Conservation (phyloP, 2,797 vertebrate genomes). For the Lepus oiostolus region DNA sequence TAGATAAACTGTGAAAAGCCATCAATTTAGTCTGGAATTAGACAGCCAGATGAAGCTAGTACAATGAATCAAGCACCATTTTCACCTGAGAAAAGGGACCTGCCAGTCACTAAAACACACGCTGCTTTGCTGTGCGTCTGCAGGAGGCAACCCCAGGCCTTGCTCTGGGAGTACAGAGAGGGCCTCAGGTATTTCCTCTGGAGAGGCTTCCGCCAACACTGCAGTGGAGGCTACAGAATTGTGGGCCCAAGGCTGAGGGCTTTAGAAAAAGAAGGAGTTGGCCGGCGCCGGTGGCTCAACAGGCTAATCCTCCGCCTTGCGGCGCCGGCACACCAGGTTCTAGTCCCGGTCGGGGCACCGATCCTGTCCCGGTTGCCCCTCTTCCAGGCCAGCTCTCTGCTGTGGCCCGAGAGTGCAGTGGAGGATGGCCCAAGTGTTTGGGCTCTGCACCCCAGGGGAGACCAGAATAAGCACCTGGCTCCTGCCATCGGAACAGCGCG, state of each 20-base stretch:
- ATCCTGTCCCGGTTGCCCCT: no score
- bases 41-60: neutral
- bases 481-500: no score
- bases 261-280: constrained; percentile 33
- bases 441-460: no score
- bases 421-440: no score
- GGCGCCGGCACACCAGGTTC: no score
- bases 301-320: no score
- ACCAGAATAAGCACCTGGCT: no score
- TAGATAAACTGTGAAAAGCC: neutral
- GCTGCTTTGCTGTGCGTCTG: neutral
- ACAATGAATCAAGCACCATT: neutral
- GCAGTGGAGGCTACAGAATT: neutral
- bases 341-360: no score
- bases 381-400: no score
- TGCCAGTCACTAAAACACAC: neutral
- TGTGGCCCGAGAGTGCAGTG: no score
- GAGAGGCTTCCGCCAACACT: neutral
- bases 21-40: neutral
- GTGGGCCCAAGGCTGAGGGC: neutral
- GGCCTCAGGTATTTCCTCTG: neutral
- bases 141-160: neutral
- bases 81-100: neutral
- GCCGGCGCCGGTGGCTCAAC: no score
- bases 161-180: neutral